Evolutionary conservation across 1,140 invertebrate species (phyloP), one percentile per base, ranked within the genome.

Genomic region (Saccostrea glomerata): DNA sequence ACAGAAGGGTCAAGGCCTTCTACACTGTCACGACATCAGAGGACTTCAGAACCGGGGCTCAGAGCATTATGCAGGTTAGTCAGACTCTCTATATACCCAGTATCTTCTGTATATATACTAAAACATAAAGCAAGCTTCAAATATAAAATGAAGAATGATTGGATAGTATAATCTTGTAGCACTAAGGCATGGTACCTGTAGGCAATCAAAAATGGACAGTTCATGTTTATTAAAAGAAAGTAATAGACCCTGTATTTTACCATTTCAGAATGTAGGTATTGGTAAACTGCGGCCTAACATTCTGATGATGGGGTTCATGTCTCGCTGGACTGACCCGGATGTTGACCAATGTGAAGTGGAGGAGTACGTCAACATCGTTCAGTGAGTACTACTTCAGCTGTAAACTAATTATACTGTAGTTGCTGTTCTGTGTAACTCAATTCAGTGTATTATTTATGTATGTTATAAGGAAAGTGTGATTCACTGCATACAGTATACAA

Each of bases 271-370:
- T 85, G 95, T 97, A 4, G 98, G 99, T n/a, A 96, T 99, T 54
- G 99, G 99, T 5, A 98, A 98, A 95, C 96, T 99, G 73, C 96
- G 96, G 25, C 98, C 99, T 0, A 99, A 99, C 94, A 98, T 99
- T 66, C 95, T 99, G 25, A 95, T 99, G 90, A 97, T 99, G 96
- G 99, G 98, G 9, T 99, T 97, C 95, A 99, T 99, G 95, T 96
- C 97, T 88, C 97, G 98, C 93, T 99, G 98, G 98, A 97, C 93
- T 95, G 23, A 70, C 15, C 97, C 2, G 95, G 96, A 97, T 55
- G 89, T 85, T 63, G 85, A 91, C 25, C 92, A 90, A n/a, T 87
- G 89, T 56, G 96, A 97, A 88, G 95, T 98, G 11, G 96, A 96
- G 54, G 97, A 98, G 93, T 99, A 99, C 94, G 98, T 99, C 92